phyloP scores from a whole-genome alignment of 2,113 vertebrate genomes.

The Paramormyrops kingsleyae region DNA sequence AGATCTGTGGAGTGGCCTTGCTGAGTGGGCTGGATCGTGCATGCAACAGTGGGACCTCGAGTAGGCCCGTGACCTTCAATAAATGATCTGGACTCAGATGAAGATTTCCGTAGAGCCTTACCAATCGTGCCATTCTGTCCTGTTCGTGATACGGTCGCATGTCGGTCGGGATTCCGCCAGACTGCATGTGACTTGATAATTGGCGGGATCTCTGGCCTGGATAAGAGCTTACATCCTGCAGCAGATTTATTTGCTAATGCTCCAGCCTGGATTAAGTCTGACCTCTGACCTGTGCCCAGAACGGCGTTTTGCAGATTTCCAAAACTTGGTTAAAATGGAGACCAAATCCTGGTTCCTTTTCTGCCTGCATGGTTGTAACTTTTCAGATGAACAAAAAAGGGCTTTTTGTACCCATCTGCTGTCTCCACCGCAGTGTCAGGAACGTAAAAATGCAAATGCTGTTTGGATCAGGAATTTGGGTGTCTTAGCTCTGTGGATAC shows the following conservation, averaged over 20 bases:
- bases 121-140: neutral
- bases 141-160: neutral
- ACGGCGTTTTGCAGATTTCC: neutral
- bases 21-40: neutral
- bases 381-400: neutral
- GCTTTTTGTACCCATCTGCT: neutral
- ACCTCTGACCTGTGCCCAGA: neutral
- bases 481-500: neutral
- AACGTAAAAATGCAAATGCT: neutral
- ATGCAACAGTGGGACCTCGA: neutral
- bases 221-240: slow-evolving; percentile 7
- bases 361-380: neutral
- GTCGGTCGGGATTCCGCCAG: neutral
- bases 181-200: neutral
- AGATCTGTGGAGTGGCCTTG: neutral
- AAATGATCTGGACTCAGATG: neutral
- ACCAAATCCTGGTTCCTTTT: neutral
- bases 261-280: slow-evolving; percentile 1
- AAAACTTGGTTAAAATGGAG: neutral
- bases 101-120: neutral
- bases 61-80: neutral
- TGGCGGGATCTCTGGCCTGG: neutral
- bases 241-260: slow-evolving; percentile 19
- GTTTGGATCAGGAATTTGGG: neutral
- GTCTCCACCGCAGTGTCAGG: neutral